A percentile compares a stretch with the other conserved stretches of the same genome.
phyloP scores from a whole-genome alignment of 2,888 invertebrate genomes.

The Hemithea aestivaria region DNA sequence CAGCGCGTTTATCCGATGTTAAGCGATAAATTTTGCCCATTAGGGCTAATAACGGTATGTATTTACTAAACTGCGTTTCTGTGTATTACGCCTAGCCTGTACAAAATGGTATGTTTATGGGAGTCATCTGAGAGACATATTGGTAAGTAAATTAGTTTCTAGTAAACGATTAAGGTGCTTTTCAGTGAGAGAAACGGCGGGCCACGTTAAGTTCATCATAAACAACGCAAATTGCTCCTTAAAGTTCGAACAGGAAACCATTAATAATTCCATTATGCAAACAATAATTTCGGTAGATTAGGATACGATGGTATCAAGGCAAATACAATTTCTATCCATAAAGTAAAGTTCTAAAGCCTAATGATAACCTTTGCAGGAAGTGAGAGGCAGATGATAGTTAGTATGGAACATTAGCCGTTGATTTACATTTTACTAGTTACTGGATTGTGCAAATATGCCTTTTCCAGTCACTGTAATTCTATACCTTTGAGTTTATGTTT shows the following conservation, averaged over 20 bases:
- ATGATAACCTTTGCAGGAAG: conserved; percentile 51
- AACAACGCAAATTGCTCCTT: conserved; percentile 46
- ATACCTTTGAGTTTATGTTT: conserved; percentile 13
- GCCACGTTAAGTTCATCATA: conserved; percentile 34
- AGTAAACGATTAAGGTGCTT: no score
- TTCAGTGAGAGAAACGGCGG: no score
- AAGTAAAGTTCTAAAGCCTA: conserved; percentile 35
- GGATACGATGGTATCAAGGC: conserved; percentile 1
- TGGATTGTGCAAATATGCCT: conserved; percentile 10
- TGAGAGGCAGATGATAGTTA: conserved; percentile 53
- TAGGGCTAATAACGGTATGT: no score
- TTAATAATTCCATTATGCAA: conserved; percentile 14
- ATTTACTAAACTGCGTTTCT: no score
- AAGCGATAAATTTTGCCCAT: no score
- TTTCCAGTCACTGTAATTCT: conserved; percentile 8
- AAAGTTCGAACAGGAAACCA: conserved; percentile 43
- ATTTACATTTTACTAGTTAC: conserved; percentile 19
- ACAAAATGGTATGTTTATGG: no score
- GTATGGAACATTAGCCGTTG: conserved; percentile 46
- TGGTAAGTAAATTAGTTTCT: no score
- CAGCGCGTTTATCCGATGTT: no score
- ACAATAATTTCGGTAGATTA: conserved; percentile 14
- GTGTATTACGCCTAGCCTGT: no score
- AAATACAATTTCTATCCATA: conserved; percentile 5
- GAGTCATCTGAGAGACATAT: no score